Base-by-base conservation (phyloP, 2,113 vertebrate genomes). In the Erythrocercus mccallii region DNA sequence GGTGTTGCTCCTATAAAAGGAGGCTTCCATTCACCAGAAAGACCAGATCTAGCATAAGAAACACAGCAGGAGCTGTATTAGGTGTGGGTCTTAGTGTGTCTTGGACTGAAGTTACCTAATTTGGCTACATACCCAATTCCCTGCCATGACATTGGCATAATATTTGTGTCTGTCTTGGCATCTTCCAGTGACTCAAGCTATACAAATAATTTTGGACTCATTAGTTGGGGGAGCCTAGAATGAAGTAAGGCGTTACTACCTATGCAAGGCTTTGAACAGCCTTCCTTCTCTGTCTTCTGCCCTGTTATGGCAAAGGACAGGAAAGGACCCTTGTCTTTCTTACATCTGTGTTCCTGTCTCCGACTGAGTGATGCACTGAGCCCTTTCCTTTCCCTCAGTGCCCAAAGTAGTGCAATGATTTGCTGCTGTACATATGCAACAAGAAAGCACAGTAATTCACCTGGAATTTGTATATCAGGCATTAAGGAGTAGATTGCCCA, bases 261-360 rank as follows among this genome's bases (percentile, higher is more conserved):
- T 35, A 3, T 23, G 18, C 38, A 77, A 77, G 38, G 30, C 19
- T 64, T 84, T 47, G 48, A 53, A 40, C 14, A 51, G 8, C 19
- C 21, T 81, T 65, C 35, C 38, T 83, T 48, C 56, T 92, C 65
- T 42, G 23, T 69, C 30, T 61, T 50, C 21, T 78, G 21, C 53
- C 48, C 61, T 91, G 9, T 62, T 53, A 38, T 3, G 35, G 37
- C 23, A 70, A 50, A 57, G 37, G 30, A 53, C 42, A 30, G 35
- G 47, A 54, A 69, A 54, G 35, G 31, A 54, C 16, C 31, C 11
- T 45, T 60, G 33, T 65, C 28, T 61, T 81, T 61, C 35, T 71
- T 12, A 3, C 0, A 1, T 40, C 44, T 42, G 18, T 37, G 38
- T 48, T 86, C 47, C 44, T 3, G 0, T 57, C 48, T 57, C 5